phyloP scores from a whole-genome alignment of 2,113 vertebrate species.

The Hydrochoerus hydrochaeris region DNA sequence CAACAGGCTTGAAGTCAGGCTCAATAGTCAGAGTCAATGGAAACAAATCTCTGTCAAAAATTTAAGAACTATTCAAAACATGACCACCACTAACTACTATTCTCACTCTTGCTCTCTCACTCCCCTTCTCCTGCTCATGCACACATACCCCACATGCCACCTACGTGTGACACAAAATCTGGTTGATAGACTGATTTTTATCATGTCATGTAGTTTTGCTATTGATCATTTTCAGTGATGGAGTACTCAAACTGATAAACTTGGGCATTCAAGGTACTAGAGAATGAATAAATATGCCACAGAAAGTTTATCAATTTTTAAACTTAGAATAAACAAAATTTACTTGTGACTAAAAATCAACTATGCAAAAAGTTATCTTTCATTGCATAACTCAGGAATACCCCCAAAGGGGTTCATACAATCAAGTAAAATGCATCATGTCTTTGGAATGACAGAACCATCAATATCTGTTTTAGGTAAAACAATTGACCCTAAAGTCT shows the following conservation, averaged over 20 bases:
- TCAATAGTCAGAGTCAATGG: background rate
- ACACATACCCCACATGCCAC: background rate
- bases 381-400: conserved; percentile 5
- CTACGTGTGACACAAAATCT: conserved; percentile 32
- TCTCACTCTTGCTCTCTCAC: background rate
- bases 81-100: background rate
- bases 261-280: conserved; percentile 33
- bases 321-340: conserved; percentile 58
- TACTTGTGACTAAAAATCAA: conserved; percentile 22
- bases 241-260: conserved; percentile 53
- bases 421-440: background rate
- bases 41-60: conserved; percentile 55
- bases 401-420: background rate
- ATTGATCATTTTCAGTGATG: background rate
- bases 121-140: background rate
- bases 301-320: conserved; percentile 35
- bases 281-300: conserved; percentile 28
- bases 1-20: background rate
- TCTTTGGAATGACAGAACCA: background rate
- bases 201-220: conserved; percentile 10
- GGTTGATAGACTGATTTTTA: conserved; percentile 6
- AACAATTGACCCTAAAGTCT: conserved; percentile 1
- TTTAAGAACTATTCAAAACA: background rate
- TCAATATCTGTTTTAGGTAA: conserved; percentile 19
- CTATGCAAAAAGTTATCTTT: conserved; percentile 40